Conservation (phyloP, 1,140 invertebrate species). For the Uloborus diversus region DNA sequence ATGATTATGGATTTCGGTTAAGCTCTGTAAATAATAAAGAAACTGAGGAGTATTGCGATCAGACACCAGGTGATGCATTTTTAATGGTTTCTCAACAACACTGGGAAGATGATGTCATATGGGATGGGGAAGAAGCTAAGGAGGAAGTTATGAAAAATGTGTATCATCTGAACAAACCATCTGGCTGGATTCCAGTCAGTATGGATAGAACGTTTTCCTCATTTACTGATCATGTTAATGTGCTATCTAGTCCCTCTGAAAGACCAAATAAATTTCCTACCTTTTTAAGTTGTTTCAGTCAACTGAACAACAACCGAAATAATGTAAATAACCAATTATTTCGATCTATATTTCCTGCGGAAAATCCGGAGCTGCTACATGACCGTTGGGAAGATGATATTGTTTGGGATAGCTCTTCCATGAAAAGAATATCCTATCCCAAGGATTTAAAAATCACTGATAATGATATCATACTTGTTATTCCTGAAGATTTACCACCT, state of each 20-base stretch:
- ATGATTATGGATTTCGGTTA: slow-evolving; percentile 95
- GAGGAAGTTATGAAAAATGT: slow-evolving; percentile 75
- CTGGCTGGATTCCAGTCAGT: slow-evolving; percentile 93
- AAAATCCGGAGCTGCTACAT: slow-evolving; percentile 95
- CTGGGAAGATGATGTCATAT: slow-evolving; percentile 99
- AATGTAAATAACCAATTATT: slow-evolving; percentile 73
- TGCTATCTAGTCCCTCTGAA: slow-evolving; percentile 6
- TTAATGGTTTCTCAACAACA: slow-evolving; percentile 93
- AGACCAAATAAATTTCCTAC: background rate
- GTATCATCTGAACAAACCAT: slow-evolving; percentile 87
- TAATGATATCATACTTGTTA: slow-evolving; percentile 95
- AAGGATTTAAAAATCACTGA: slow-evolving; percentile 98
- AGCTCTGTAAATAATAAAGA: slow-evolving; percentile 65
- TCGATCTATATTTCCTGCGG: slow-evolving; percentile 97
- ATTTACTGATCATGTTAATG: slow-evolving; percentile 73
- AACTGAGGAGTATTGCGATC: background rate
- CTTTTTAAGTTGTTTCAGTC: too few relatives aligned
- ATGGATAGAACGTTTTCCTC: slow-evolving; percentile 83
- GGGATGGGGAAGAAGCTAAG: slow-evolving; percentile 96
- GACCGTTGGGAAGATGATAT: slow-evolving; percentile 97
- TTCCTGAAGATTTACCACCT: slow-evolving; percentile 80
- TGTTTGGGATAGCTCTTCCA: slow-evolving; percentile 89
- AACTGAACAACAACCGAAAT: background rate
- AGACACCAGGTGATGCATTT: slow-evolving; percentile 86
- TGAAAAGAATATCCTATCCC: slow-evolving; percentile 85